Base-by-base conservation (phyloP, 2,797 vertebrate species). In the Enteromius radiatus region DNA sequence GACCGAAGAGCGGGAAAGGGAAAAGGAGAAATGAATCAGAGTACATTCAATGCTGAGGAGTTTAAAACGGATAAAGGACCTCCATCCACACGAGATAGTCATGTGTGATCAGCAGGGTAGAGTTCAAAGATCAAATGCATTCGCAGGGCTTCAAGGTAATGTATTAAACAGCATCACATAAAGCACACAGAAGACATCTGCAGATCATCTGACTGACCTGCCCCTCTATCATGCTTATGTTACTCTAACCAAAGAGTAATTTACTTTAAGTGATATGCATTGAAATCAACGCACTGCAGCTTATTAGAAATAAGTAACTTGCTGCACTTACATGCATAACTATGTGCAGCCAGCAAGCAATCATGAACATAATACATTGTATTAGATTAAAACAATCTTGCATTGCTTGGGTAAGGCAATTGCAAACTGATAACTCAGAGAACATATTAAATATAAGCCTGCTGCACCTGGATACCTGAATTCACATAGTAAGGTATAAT, bases 71-170 rank as follows among this genome's bases (percentile, higher is more conserved):
- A 85, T 61, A 91, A 91, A 89, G 91, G 76, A 90, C 90, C 88
- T 88, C 84, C 81, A 88, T 90, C 87, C 91, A 90, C 84, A 86
- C 77, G 45, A 81, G 91, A 70, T 68, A 86, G 92, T 94, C 93
- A 94, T 89, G 75, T 86, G 92, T 88, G 88, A 90, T 91, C 89
- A 92, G 91, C 89, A 89, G 90, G 85, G 90, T 89, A 89, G 59
- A 89, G 93, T 89, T 93, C 92, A 93, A 94, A 93, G 92, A 90
- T 86, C 90, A 88, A 63, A 73, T 15, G 69, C 49, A 54, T 38
- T 82, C 45, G 49, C 85, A 86, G 86, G 79, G 52, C 78, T 88
- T 86, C 69, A 41, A 69, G 54, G 76, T 88, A 73, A 87, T 21
- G 41, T 82, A 87, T 71, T 88, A 86, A 86, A 88, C 80, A 84